Base-by-base conservation (phyloP, 2,888 invertebrate genomes). In the Crossocerus cetratus region DNA sequence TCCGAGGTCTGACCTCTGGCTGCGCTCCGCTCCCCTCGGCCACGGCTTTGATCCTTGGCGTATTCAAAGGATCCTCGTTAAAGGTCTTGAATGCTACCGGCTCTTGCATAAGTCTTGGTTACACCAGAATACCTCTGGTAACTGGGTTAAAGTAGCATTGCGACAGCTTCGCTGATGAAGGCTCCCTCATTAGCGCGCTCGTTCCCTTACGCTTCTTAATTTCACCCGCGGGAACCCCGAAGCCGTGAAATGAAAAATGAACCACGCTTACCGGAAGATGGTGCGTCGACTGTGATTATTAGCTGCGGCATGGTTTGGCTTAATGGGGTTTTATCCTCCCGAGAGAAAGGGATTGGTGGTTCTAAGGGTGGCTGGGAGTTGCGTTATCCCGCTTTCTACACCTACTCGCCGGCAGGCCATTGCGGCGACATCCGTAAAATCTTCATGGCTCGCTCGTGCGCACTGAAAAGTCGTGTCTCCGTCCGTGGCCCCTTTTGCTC, bases 381-480 rank as follows among this genome's bases (percentile, higher is more conserved):
- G 55, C 65, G 61, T 61, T 63, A 73, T 65, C 69, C 71, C 63
- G 66, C 75, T 78, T 78, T 82, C 78, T 74, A 75, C 74, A 73
- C 75, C 77, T 72, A 77, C 79, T 68, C 76, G 70, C 60, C 56
- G 20, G 22, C 18, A 21, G n/a, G 42, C 54, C 67, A 65, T 68
- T 66, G 11, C 32, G 8, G 8, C 32, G 32, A 77, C 75, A 77
- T 80, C 69, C 73, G 71, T 73, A 77, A 75, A 77, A 79, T 80
- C 73, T 57, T 75, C 70, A 55, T 45, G 45, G 55, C 62, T 3
- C 20, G 57, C 43, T 43, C 14, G 18, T 60, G 49, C 14, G 13
- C 62, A 59, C 53, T 57, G 18, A 49, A 69, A 59, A 44, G 44
- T 4, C 11, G 55, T 45, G 61, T 72, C 67, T 55, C 2, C 56